Evolutionary conservation across 2,113 vertebrate species (phyloP).

Genomic region (Opisthocomus hoazin): DNA sequence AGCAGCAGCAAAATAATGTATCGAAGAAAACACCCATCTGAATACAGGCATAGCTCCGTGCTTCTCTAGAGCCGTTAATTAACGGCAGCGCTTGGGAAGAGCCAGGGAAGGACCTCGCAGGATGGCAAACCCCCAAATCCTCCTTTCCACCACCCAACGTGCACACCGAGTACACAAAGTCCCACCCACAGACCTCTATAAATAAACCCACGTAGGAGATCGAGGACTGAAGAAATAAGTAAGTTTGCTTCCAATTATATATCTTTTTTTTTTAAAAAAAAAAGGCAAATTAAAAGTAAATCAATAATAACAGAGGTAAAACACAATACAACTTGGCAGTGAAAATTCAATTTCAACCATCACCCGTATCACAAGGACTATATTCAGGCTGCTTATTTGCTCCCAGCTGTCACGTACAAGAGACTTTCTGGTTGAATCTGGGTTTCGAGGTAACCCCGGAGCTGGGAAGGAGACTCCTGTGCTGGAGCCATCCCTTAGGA

Average conservation of each 20-base stretch:
- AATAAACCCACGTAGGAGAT: conserved; percentile 69
- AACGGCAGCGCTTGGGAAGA: not conserved
- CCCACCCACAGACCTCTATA: conserved; percentile 67
- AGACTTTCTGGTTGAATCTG: not conserved
- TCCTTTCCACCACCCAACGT: not conserved
- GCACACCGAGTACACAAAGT: conserved; percentile 5
- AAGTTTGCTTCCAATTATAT: conserved; percentile 26
- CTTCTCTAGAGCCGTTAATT: not conserved
- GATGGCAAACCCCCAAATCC: not conserved
- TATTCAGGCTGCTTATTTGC: not conserved
- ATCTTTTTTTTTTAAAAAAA: not conserved
- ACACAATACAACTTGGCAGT: not conserved
- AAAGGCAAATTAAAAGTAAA: not conserved
- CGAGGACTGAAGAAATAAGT: conserved; percentile 15
- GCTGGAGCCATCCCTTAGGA: not conserved
- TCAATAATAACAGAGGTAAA: not conserved
- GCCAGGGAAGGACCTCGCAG: not conserved
- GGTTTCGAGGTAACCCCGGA: not conserved
- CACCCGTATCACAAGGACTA: rapidly evolving
- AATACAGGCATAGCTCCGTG: not conserved
- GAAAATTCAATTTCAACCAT: not conserved
- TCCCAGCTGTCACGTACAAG: rapidly evolving
- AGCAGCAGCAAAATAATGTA: not conserved
- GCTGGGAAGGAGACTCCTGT: not conserved
- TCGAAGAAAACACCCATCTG: not conserved